phyloP scores from a whole-genome alignment of 1,140 invertebrate species.

The Choristoneura fumiferana region DNA sequence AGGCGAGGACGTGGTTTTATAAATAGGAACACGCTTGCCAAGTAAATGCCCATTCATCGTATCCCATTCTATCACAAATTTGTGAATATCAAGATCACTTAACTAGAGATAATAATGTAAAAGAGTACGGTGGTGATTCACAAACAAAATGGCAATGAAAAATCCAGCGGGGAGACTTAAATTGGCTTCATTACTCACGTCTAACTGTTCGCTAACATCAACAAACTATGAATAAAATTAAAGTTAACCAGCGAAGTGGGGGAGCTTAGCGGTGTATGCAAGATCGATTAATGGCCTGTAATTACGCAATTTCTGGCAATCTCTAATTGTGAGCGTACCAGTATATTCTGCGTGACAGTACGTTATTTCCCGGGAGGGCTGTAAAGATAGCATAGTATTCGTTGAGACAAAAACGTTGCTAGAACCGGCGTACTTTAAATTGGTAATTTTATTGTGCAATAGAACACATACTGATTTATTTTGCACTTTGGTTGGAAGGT shows the following conservation, averaged over 20 bases:
- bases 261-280: constrained; percentile 42
- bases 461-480: too few relatives aligned
- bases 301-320: constrained; percentile 75
- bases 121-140: neutral
- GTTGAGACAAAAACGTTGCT: constrained; percentile 39
- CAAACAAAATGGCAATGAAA: too few relatives aligned
- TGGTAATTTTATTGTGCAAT: neutral
- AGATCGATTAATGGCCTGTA: constrained; percentile 71
- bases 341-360: constrained; percentile 73
- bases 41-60: too few relatives aligned
- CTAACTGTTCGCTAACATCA: constrained; percentile 3
- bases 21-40: too few relatives aligned
- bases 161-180: neutral
- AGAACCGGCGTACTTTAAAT: constrained; percentile 29
- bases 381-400: constrained; percentile 63
- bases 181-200: constrained; percentile 8
- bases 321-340: constrained; percentile 70
- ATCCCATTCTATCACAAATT: too few relatives aligned
- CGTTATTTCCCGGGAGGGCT: constrained; percentile 72
- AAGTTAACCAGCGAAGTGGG: constrained; percentile 13
- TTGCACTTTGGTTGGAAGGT: constrained; percentile 21
- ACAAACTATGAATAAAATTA: constrained; percentile 19
- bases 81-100: too few relatives aligned
- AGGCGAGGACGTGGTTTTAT: too few relatives aligned
- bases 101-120: too few relatives aligned